phyloP scores from a whole-genome alignment of 1,140 invertebrate genomes.

The Hyles euphorbiae region DNA sequence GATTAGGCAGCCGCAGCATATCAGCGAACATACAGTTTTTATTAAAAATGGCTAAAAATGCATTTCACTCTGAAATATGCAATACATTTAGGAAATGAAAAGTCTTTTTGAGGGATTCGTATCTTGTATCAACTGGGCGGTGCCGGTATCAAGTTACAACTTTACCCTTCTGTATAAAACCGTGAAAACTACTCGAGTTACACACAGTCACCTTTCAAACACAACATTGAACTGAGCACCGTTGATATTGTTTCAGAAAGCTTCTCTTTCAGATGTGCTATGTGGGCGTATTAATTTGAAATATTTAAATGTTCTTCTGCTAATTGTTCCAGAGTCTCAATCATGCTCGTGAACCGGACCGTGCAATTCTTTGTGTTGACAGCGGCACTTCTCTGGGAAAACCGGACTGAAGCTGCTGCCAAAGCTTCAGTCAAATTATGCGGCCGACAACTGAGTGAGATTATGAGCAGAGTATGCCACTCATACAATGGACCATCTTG shows the following conservation, averaged over 20 bases:
- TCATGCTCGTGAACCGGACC: conserved; percentile 43
- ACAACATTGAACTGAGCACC: conserved; percentile 22
- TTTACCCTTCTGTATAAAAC: conserved; percentile 66
- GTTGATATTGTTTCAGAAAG: conserved; percentile 3
- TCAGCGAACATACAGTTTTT: conserved; percentile 2
- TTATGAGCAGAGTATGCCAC: conserved; percentile 62
- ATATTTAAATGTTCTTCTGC: neutral
- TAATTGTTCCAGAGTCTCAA: conserved; percentile 28
- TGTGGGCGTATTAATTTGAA: neutral
- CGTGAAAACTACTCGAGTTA: conserved; percentile 49
- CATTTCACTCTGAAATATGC: conserved; percentile 33
- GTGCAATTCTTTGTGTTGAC: conserved; percentile 39
- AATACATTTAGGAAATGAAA: conserved; percentile 69
- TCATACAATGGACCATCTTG: conserved; percentile 64
- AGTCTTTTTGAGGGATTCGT: conserved; percentile 32
- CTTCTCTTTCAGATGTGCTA: no score
- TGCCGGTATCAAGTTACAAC: conserved; percentile 55
- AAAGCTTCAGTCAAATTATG: conserved; percentile 46
- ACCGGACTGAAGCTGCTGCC: conserved; percentile 35
- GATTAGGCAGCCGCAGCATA: conserved; percentile 5
- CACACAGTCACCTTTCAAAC: conserved; percentile 40
- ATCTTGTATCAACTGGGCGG: conserved; percentile 43
- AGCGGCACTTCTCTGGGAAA: conserved; percentile 39
- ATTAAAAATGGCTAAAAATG: conserved; percentile 14
- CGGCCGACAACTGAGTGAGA: conserved; percentile 54